Evolutionary conservation across 2,113 vertebrate genomes (phyloP).

Genomic region (Condylura cristata): DNA sequence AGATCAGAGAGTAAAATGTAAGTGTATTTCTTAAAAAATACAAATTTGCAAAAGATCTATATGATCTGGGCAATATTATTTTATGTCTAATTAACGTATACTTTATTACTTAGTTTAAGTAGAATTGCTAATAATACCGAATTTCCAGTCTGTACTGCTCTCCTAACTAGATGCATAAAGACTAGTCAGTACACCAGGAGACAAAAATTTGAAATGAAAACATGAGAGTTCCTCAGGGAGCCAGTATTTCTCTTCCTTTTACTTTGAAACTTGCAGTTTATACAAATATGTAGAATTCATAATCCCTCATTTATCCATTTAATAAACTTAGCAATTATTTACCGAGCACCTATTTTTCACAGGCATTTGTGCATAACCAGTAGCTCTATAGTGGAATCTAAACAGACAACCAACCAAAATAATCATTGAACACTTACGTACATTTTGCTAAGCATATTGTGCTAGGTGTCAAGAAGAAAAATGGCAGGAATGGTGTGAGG

Average conservation of each 20-base stretch:
- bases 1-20: neutral
- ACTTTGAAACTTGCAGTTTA: neutral
- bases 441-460: neutral
- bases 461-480: conserved; percentile 1
- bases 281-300: neutral
- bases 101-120: conserved; percentile 54
- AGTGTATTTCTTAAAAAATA: neutral
- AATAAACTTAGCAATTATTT: neutral
- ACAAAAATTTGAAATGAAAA: conserved; percentile 51
- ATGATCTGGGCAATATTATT: neutral
- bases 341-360: neutral
- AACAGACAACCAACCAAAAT: neutral
- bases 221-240: neutral
- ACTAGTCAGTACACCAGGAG: conserved; percentile 28
- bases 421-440: neutral
- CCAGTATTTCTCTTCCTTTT: neutral
- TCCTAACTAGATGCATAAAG: neutral
- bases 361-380: neutral
- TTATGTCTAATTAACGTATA: neutral
- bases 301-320: neutral
- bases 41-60: neutral
- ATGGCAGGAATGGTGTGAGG: neutral
- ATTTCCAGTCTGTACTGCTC: neutral
- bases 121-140: neutral
- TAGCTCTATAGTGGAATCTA: neutral